Percentiles rank a stretch among this genome's conserved stretches.
phyloP scores from a whole-genome alignment of 2,797 vertebrate genomes.

The Sebastiscus tertius region DNA sequence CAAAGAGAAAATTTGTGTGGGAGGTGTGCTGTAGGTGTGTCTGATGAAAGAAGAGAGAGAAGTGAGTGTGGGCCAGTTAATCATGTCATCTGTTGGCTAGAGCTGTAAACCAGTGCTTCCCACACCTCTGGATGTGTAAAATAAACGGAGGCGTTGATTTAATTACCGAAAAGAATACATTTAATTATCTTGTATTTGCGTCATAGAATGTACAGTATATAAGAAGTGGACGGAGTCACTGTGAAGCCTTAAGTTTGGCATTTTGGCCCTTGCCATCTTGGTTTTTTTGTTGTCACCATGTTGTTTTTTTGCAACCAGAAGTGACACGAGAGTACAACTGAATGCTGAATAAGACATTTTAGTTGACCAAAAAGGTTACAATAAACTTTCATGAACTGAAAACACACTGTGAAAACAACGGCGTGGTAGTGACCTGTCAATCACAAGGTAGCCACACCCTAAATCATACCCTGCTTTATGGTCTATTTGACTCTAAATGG shows the following conservation, averaged over 20 bases:
- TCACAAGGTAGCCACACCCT: too few relatives aligned
- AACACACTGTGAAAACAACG: not conserved
- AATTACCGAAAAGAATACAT: too few relatives aligned
- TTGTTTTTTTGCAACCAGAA: too few relatives aligned
- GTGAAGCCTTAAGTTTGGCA: not conserved
- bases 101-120: not conserved
- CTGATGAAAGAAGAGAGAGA: slow-evolving; percentile 1
- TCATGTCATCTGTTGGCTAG: not conserved
- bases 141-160: not conserved
- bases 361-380: too few relatives aligned
- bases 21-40: slow-evolving; percentile 29
- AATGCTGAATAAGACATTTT: too few relatives aligned
- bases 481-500: too few relatives aligned
- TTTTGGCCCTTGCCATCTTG: too few relatives aligned
- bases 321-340: too few relatives aligned
- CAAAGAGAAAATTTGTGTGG: slow-evolving; percentile 8
- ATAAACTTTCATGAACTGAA: not conserved
- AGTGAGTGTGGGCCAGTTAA: slow-evolving; percentile 13
- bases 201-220: not conserved
- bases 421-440: too few relatives aligned
- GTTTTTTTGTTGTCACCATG: too few relatives aligned
- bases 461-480: too few relatives aligned
- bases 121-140: not conserved
- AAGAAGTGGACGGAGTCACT: not conserved
- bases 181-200: not conserved